Evolutionary conservation across 2,888 invertebrate genomes (phyloP).

Genomic region (Amorpha juglandis): DNA sequence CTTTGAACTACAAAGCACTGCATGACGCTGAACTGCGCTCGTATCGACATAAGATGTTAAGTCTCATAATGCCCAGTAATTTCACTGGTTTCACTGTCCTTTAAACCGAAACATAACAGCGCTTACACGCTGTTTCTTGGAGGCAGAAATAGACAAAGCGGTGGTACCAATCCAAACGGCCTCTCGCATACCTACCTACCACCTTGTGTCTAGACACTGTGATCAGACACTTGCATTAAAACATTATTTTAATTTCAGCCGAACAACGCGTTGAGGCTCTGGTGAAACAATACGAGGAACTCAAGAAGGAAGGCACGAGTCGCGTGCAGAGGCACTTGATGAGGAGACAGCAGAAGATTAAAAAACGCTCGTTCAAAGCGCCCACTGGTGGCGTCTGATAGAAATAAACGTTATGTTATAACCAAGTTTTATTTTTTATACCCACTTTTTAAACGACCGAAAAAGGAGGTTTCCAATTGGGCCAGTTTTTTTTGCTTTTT

Average conservation of each 20-base stretch:
- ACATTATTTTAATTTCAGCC: slow-evolving; percentile 85
- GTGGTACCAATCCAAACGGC: too few species aligned
- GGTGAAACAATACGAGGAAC: slow-evolving; percentile 90
- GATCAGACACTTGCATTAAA: background rate
- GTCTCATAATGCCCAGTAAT: too few species aligned
- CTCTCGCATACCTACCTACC: background rate
- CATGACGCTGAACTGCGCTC: too few species aligned
- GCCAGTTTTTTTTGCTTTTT: too few species aligned
- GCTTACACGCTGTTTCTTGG: too few species aligned
- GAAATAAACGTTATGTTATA: background rate
- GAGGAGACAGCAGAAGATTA: slow-evolving; percentile 90
- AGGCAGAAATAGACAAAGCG: too few species aligned
- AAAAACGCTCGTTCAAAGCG: slow-evolving; percentile 69
- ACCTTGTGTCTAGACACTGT: too few species aligned
- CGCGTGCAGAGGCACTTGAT: slow-evolving; percentile 92
- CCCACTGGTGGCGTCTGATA: slow-evolving; percentile 58
- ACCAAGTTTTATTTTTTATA: background rate
- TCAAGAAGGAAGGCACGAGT: slow-evolving; percentile 89
- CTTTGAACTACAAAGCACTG: too few species aligned
- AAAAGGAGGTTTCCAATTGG: too few species aligned
- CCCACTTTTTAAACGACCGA: background rate
- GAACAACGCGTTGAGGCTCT: slow-evolving; percentile 90
- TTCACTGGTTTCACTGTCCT: too few species aligned
- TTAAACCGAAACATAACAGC: too few species aligned
- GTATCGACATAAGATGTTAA: too few species aligned